phyloP scores from a whole-genome alignment of 2,797 vertebrate genomes.

The Ctenosaura bakeri region DNA sequence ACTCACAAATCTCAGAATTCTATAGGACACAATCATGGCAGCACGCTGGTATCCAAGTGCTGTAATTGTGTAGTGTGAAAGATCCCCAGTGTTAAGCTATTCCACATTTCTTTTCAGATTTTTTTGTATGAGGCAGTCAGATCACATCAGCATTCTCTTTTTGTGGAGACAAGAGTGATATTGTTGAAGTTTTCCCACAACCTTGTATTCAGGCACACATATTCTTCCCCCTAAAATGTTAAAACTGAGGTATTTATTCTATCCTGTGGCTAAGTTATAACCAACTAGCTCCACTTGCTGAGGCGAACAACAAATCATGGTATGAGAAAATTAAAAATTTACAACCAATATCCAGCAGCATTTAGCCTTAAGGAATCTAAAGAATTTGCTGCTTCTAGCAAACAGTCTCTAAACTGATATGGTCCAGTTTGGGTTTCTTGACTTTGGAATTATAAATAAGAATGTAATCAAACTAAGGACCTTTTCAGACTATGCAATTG shows the following conservation, averaged over 20 bases:
- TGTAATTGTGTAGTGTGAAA: too few relatives aligned
- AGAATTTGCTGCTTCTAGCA: not conserved
- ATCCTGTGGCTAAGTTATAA: slow-evolving; percentile 42
- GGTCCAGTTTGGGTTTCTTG: not conserved
- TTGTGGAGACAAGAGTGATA: slow-evolving; percentile 49
- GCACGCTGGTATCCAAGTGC: too few relatives aligned
- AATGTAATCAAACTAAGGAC: not conserved
- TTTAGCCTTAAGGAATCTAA: slow-evolving; percentile 30
- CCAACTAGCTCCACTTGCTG: slow-evolving; percentile 21
- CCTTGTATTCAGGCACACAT: slow-evolving; percentile 8
- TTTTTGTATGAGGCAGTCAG: not conserved
- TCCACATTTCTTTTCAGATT: not conserved
- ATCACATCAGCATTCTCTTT: not conserved
- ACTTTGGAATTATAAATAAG: slow-evolving; percentile 10
- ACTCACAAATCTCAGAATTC: too few relatives aligned
- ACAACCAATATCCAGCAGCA: slow-evolving; percentile 32
- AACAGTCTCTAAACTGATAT: not conserved
- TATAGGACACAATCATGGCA: too few relatives aligned
- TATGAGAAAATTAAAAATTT: slow-evolving; percentile 34
- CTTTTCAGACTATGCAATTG: too few relatives aligned
- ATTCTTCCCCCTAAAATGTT: slow-evolving; percentile 24
- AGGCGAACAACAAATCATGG: slow-evolving; percentile 18
- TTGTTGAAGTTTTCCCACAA: slow-evolving; percentile 54
- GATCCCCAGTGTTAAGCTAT: not conserved
- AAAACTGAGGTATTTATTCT: slow-evolving; percentile 46